Evolutionary conservation across 1,140 invertebrate genomes (phyloP), one percentile per base, ranked within the genome.

Genomic region (Pectinophora gossypiella): DNA sequence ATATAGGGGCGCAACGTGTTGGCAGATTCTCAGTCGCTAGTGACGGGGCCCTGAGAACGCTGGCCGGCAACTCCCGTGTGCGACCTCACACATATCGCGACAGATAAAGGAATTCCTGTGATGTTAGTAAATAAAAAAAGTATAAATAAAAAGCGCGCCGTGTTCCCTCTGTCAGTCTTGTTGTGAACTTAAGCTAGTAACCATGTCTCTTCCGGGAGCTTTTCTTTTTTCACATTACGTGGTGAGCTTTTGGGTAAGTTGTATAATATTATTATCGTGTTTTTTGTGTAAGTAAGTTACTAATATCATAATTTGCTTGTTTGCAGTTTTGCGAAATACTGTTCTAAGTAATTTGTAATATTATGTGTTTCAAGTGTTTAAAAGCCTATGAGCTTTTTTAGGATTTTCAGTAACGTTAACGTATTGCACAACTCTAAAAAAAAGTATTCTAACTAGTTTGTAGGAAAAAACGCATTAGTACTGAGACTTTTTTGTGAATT

Each of bases 121-220:
- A 83, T 86, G 80, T 84, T 86, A 75, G 78, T 84, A 83, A 81
- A 84, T 74, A 84, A 78, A 40, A 77, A 77, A 76, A 81, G 77
- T 75, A 73, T 73, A 76, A 69, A 84, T 83, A 84, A 75, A 81
- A 81, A 84, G 19, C 58, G 52, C 66, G 48, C 54, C 55, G 73
- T 74, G 62, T 56, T 49, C 56, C 47, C 48, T 46, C 52, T 67
- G 63, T 68, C 75, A 80, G 68, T 81, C 65, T 71, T 56, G 51
- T 63, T 59, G 72, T 80, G 69, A 72, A 70, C 58, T 64, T 65
- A 55, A 66, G 61, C 72, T 61, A 57, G 64, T 48, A 56, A 79
- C 59, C 52, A 86, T 86, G 83, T 74, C 76, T 60, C 70, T 86
- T 76, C 77, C 80, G 72, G 83, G 75, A 68, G 72, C 76, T 68